Conservation (phyloP, 2,797 vertebrate genomes). For the Pantherophis alleghaniensis region DNA sequence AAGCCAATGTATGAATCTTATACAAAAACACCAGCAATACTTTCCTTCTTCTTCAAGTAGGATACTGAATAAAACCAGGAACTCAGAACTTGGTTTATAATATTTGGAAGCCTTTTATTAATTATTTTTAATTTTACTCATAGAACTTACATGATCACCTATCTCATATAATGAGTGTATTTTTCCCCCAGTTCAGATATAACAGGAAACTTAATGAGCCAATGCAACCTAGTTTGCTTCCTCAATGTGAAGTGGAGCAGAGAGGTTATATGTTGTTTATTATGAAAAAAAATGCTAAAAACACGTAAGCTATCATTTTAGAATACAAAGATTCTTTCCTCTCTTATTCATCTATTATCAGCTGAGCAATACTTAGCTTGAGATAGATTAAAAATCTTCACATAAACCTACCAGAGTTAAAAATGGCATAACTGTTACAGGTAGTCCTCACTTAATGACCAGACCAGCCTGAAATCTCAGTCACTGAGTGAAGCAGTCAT, state of each 20-base stretch:
- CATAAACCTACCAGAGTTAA: conserved; percentile 56
- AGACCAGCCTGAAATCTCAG: no score
- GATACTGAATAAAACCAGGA: not conserved
- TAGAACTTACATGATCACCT: not conserved
- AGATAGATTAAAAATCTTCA: conserved; percentile 42
- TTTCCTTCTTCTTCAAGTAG: not conserved
- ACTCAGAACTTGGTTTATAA: not conserved
- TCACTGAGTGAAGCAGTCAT: no score
- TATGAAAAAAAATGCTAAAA: conserved; percentile 35
- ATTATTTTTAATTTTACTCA: not conserved
- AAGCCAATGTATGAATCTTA: not conserved
- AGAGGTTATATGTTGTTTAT: not conserved
- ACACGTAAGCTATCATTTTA: conserved; percentile 21
- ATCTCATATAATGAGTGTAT: not conserved
- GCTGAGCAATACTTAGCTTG: conserved; percentile 55
- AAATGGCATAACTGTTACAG: conserved; percentile 36
- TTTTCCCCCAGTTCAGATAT: not conserved
- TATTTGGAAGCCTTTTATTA: not conserved
- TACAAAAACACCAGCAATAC: not conserved
- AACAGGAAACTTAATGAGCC: not conserved
- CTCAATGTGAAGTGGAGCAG: not conserved
- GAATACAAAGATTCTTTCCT: conserved; percentile 12
- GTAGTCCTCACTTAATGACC: no score
- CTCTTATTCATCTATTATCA: conserved; percentile 44
- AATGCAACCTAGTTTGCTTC: not conserved